Base-by-base conservation (phyloP, 1,140 invertebrate species). In the Heliconius eleuchia region DNA sequence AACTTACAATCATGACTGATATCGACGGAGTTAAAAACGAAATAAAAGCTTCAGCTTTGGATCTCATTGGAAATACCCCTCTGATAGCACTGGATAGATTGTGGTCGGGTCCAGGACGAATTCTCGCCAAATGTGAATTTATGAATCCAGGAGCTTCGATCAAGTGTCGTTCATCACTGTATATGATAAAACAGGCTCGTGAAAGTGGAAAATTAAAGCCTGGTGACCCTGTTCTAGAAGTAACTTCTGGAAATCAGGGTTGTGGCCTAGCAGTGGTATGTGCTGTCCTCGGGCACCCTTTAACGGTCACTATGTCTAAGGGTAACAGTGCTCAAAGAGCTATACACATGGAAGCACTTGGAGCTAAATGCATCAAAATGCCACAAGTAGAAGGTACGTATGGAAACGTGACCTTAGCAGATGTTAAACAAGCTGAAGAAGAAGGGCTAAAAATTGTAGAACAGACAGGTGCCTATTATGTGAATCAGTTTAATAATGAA, bases 141-240 rank as follows among this genome's bases (percentile, higher is more conserved):
- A 93, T 93, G 90, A 94, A 94, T 57, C 92, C 92, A 4, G 92
- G 91, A 72, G 92, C 89, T 27, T 94, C 92, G 3, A 89, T 94
- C 23, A 94, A 94, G 85, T 89, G 89, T 70, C 86, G 92, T 3
- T 93, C 92, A 8, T 92, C 92, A 4, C 42, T 93, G 23, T 82
- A 88, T 74, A 94, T 94, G 92, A 88, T 94, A 76, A 74, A 86
- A 34, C 82, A 85, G 34, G 92, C 92, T 13, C 76, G 79, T 1
- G 84, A 87, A 72, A 86, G 73, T 42, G 91, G 92, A 18, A 78
- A 85, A 11, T 76, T 94, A 71, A 88, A 92, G 71, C 91, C 90
- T 8, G 89, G 89, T 1, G 82, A 37, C 1, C 87, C 89, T 0
- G 91, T 94, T 8, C 70, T 94, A 8, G 92, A 94, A 82, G 90